A percentile compares a stretch with the other conserved stretches of the same genome.
Conservation (phyloP, 2,113 vertebrate species). For the Pseudorectes ferrugineus region DNA sequence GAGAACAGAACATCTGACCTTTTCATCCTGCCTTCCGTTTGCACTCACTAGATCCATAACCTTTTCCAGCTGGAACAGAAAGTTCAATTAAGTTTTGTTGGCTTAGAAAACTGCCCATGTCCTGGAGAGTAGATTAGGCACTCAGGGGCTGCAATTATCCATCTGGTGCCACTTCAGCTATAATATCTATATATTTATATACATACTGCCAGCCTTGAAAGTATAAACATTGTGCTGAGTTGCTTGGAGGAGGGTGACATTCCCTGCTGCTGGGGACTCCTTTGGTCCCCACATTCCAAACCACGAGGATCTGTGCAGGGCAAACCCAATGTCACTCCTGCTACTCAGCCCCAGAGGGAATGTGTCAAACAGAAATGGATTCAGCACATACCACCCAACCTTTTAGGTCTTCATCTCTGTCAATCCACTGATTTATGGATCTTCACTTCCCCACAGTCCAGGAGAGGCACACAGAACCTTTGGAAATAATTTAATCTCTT, state of each 20-base stretch:
- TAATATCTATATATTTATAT: constrained; percentile 71
- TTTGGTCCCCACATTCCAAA: not conserved
- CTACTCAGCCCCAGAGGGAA: not conserved
- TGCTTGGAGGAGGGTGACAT: not conserved
- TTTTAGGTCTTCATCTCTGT: constrained; percentile 35
- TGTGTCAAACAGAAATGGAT: not conserved
- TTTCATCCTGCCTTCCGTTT: constrained; percentile 70
- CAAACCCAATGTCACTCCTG: not conserved
- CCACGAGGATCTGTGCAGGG: not conserved
- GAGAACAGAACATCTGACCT: constrained; percentile 73
- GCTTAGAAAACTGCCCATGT: constrained; percentile 78
- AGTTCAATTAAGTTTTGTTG: constrained; percentile 85
- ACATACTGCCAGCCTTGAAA: constrained; percentile 34
- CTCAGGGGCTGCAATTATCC: constrained; percentile 79
- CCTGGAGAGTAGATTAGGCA: constrained; percentile 79
- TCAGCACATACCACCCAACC: not conserved
- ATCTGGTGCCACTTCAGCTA: constrained; percentile 76
- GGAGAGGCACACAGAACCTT: constrained; percentile 24
- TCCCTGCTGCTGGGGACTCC: not conserved
- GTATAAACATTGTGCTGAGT: constrained; percentile 2
- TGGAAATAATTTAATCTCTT: constrained; percentile 64
- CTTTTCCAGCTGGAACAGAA: constrained; percentile 81
- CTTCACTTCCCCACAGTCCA: not conserved
- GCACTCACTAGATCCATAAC: constrained; percentile 71
- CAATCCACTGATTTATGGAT: constrained; percentile 52